A percentile compares a stretch with the other conserved stretches of the same genome.
phyloP scores from a whole-genome alignment of 2,888 invertebrate species.

The Eucera pruinosa region DNA sequence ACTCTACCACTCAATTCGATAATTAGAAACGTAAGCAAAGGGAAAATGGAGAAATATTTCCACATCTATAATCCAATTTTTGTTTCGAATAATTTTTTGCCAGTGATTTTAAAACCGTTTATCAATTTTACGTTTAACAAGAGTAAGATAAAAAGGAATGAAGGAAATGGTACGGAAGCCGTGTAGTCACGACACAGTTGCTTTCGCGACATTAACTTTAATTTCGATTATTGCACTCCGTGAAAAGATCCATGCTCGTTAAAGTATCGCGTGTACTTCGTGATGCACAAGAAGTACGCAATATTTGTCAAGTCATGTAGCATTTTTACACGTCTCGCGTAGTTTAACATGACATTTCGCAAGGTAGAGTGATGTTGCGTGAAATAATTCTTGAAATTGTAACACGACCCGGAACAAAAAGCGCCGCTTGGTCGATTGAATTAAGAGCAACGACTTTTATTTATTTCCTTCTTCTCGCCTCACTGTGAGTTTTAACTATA shows the following conservation, averaged over 20 bases:
- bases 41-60: neutral
- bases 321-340: constrained; percentile 36
- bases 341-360: constrained; percentile 28
- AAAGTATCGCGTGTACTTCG: constrained; percentile 29
- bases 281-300: constrained; percentile 41
- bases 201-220: too few species aligned
- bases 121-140: constrained; percentile 8
- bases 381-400: constrained; percentile 47
- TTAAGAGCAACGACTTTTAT: neutral
- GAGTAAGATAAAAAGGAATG: too few species aligned
- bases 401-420: constrained; percentile 35
- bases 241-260: neutral
- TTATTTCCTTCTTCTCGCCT: too few species aligned
- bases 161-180: too few species aligned
- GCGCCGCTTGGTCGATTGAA: neutral
- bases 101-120: neutral
- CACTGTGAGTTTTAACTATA: too few species aligned
- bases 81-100: neutral
- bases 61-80: neutral
- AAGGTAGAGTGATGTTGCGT: constrained; percentile 40
- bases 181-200: too few species aligned
- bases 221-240: too few species aligned
- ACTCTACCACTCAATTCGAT: neutral
- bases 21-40: neutral
- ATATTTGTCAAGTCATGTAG: constrained; percentile 48